Evolutionary conservation across 1,140 invertebrate species (phyloP).

Genomic region (Saccostrea cuccullata): DNA sequence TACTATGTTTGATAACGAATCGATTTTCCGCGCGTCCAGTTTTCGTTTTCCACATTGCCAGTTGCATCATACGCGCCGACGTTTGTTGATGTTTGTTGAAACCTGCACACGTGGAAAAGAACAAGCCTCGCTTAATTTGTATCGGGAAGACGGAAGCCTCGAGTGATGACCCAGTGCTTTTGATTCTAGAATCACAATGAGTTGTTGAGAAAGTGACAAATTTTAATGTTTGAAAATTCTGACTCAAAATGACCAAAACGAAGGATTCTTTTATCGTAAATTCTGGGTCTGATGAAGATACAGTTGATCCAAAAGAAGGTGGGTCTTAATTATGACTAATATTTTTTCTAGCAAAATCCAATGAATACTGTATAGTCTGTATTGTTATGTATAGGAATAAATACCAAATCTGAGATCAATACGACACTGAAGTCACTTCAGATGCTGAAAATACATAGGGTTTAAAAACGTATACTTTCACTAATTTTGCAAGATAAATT

Average conservation of each 20-base stretch:
- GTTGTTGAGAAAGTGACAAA: neutral
- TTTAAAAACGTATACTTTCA: too few species aligned
- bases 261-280: neutral
- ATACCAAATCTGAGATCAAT: too few species aligned
- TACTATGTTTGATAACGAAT: too few species aligned
- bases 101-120: neutral
- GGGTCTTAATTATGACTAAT: neutral
- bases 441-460: too few species aligned
- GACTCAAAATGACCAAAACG: neutral
- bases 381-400: too few species aligned
- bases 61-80: slow-evolving; percentile 21
- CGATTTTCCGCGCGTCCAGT: neutral
- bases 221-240: neutral
- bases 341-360: too few species aligned
- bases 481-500: too few species aligned
- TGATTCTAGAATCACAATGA: neutral
- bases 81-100: neutral
- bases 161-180: neutral
- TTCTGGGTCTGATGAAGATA: neutral
- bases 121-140: neutral
- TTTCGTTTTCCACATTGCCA: neutral
- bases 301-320: slow-evolving; percentile 9
- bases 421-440: too few species aligned
- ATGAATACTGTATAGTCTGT: too few species aligned
- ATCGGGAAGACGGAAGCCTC: too few species aligned